Conservation (phyloP, 2,888 invertebrate species). For the Ecliptopera silaceata region DNA sequence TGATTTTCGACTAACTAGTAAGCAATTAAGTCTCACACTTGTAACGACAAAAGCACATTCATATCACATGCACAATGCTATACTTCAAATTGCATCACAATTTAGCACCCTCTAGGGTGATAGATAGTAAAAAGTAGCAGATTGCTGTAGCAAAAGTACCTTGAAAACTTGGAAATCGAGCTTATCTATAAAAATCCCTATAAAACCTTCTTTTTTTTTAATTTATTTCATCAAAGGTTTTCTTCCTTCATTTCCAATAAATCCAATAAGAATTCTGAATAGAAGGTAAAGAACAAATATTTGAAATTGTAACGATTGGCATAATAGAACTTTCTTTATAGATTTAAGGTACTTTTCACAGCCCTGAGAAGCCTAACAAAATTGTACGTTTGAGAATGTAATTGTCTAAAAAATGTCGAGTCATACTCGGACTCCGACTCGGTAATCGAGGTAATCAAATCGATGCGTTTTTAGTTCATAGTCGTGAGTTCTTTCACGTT, state of each 20-base stretch:
- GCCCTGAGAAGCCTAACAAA: constrained; percentile 28
- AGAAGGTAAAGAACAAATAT: constrained; percentile 42
- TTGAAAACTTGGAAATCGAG: too few species aligned
- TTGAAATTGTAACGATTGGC: constrained; percentile 38
- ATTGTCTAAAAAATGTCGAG: constrained; percentile 43
- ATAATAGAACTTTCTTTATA: constrained; percentile 29
- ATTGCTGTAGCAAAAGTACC: too few species aligned
- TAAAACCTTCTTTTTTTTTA: not conserved
- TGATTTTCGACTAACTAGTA: too few species aligned
- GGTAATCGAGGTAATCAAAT: constrained; percentile 59
- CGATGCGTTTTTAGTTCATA: constrained; percentile 58
- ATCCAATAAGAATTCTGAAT: constrained; percentile 30
- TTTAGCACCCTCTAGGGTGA: too few species aligned
- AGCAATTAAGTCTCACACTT: too few species aligned
- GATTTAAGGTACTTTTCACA: constrained; percentile 2
- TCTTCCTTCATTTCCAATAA: constrained; percentile 21
- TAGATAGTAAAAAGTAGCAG: too few species aligned
- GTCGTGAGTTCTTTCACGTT: constrained; percentile 58
- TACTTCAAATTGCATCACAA: too few species aligned
- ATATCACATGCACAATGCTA: too few species aligned
- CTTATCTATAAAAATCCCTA: not conserved
- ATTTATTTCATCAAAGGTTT: too few species aligned
- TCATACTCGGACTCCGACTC: constrained; percentile 46
- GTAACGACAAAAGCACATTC: too few species aligned
- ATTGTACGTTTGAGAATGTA: constrained; percentile 35